These are phyloP conservation scores for Erpetoichthys calabaricus DNA, from an alignment of 2,797 vertebrate genomes.

Conservation along the genomic window DNA sequence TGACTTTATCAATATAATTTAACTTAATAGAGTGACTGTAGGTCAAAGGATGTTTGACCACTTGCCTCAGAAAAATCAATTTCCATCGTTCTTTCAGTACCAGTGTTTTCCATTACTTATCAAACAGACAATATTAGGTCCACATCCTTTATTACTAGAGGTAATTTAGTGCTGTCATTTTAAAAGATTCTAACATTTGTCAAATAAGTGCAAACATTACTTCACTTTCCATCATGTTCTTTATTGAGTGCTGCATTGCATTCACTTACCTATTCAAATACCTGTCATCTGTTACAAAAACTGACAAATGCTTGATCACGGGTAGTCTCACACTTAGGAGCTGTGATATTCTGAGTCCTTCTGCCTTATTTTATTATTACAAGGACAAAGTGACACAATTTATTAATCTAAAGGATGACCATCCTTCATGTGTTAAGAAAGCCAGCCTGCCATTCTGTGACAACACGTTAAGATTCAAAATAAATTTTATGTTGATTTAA, in stretches of 20 bases:
- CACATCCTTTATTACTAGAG: slow-evolving; percentile 23
- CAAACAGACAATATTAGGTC: slow-evolving; percentile 23
- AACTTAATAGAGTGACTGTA: slow-evolving; percentile 35
- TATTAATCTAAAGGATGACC: slow-evolving; percentile 47
- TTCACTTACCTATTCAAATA: slow-evolving; percentile 45
- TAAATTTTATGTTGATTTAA: no score
- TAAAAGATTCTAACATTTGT: slow-evolving; percentile 46
- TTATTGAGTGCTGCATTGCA: slow-evolving; percentile 34
- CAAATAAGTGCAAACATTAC: slow-evolving; percentile 25
- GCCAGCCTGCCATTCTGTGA: no score
- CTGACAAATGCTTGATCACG: slow-evolving; percentile 48
- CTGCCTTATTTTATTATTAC: slow-evolving; percentile 47
- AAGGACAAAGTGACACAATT: slow-evolving; percentile 58
- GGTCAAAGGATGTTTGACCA: slow-evolving; percentile 29
- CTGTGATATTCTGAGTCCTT: slow-evolving; percentile 32
- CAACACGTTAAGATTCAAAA: no score
- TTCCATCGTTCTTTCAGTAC: slow-evolving; percentile 23
- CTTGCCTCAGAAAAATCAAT: slow-evolving; percentile 23
- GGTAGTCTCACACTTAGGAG: slow-evolving; percentile 33
- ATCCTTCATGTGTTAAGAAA: neutral
- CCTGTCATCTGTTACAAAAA: slow-evolving; percentile 43
- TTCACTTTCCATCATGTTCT: slow-evolving; percentile 31
- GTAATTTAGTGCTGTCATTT: slow-evolving; percentile 50
- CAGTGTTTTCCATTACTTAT: slow-evolving; percentile 22
- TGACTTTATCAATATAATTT: slow-evolving; percentile 28